Conservation (phyloP, 1,140 invertebrate genomes). For the Drusus annulatus region DNA sequence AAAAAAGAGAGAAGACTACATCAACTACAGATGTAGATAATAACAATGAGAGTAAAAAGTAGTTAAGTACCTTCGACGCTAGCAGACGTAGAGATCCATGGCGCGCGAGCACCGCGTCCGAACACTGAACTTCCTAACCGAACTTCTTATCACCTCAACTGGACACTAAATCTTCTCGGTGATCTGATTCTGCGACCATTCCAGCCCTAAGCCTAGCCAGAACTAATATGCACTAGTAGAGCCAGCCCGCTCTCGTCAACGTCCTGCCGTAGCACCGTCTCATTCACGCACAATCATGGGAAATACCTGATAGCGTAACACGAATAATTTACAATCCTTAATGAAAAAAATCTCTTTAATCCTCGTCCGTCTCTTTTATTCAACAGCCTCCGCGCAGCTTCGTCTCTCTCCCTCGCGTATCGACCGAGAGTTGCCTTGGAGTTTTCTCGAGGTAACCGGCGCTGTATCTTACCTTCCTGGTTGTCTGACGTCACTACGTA, state of each 20-base stretch:
- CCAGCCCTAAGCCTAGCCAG: constrained; percentile 50
- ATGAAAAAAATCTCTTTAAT: constrained; percentile 48
- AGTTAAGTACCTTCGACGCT: constrained; percentile 44
- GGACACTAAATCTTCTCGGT: constrained; percentile 23
- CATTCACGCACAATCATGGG: constrained; percentile 59
- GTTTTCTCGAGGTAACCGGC: constrained; percentile 46
- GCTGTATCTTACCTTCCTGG: constrained; percentile 50
- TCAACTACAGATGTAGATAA: neutral
- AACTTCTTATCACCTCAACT: constrained; percentile 15
- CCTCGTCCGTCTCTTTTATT: constrained; percentile 44
- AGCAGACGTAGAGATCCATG: constrained; percentile 39
- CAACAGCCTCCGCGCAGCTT: constrained; percentile 17
- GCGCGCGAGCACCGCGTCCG: constrained; percentile 14
- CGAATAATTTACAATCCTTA: constrained; percentile 57
- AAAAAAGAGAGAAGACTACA: neutral
- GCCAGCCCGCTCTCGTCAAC: constrained; percentile 44
- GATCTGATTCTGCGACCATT: constrained; percentile 53
- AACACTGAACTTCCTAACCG: constrained; percentile 21
- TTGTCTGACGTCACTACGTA: constrained; percentile 49
- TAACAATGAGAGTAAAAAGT: neutral
- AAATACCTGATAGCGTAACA: constrained; percentile 59
- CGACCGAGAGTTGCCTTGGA: constrained; percentile 51
- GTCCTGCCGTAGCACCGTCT: constrained; percentile 46
- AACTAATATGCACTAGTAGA: constrained; percentile 46
- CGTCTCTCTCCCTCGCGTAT: constrained; percentile 34